Evolutionary conservation across 2,888 invertebrate genomes (phyloP), one percentile per base, ranked within the genome.

Genomic region (Leptogaster cylindrica): DNA sequence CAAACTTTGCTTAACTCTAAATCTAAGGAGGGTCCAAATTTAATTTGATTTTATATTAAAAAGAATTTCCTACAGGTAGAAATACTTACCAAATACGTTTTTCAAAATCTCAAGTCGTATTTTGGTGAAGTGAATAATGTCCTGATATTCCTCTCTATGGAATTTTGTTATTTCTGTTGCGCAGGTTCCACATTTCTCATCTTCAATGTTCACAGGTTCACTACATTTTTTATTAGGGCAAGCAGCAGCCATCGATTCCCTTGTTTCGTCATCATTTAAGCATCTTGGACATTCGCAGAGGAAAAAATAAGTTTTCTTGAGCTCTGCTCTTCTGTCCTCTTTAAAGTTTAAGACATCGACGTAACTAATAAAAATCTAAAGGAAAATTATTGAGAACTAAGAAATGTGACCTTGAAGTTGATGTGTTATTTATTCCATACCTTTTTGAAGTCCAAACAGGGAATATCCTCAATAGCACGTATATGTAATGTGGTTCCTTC

Each of bases 351-450:
- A 83, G 39, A 91, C 82, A 76, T 97, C 96, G 71, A 95, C 89
- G 79, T 97, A 96, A 63, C 93, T 90, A 74, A 96, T 93, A 71
- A 86, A 87, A 67, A 94, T 85, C 92, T 93, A 82, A n/a, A n/a
- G n/a, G 33, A 82, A 79, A 23, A 46, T 16, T 31, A 25, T 18
- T 65, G n/a, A 20, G 36, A 33, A 33, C 10, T 23, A 46, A 16
- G n/a, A n/a, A n/a, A n/a, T n/a, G n/a, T 2, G 7, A 10, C 46
- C 6, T 7, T 8, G 7, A n/a, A n/a, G 14, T 36, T 31, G 27
- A 1, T 16, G 27, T 18, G n/a, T n/a, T n/a, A n/a, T n/a, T n/a
- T n/a, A n/a, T n/a, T n/a, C n/a, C n/a, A n/a, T 78, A 91, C 92
- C 85, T 91, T 87, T 69, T 87, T 85, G 89, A 90, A 93, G 76